These are phyloP conservation scores for Campylorhamphus procurvoides DNA, from an alignment of 2,113 vertebrate genomes.

Conservation along the genomic window DNA sequence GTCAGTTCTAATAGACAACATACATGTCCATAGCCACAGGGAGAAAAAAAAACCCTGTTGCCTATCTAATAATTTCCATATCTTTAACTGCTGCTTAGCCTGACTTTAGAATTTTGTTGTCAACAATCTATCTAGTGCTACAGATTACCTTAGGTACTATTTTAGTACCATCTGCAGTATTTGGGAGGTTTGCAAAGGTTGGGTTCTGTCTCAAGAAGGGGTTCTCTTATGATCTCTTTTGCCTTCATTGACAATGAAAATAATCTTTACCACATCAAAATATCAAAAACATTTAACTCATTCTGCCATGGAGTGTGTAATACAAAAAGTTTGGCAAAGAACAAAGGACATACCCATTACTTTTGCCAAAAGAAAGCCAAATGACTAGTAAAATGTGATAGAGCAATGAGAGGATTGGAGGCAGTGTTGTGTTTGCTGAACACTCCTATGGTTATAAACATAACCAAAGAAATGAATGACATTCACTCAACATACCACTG, in stretches of 20 bases:
- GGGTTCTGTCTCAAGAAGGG: background rate
- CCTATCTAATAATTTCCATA: background rate
- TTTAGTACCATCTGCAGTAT: background rate
- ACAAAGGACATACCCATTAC: background rate
- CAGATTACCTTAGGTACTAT: background rate
- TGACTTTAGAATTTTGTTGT: background rate
- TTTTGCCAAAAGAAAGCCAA: background rate
- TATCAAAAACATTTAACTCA: background rate
- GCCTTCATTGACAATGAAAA: background rate
- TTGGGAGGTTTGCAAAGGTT: background rate
- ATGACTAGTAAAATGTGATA: background rate
- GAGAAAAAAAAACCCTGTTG: background rate
- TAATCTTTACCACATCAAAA: background rate
- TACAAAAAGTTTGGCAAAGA: background rate
- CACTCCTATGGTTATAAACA: background rate
- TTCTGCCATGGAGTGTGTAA: background rate
- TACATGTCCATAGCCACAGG: background rate
- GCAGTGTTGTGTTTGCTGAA: background rate
- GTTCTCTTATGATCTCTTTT: background rate
- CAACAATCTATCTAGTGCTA: background rate
- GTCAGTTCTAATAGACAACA: background rate
- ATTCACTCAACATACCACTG: background rate
- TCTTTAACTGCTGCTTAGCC: background rate
- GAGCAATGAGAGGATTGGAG: background rate
- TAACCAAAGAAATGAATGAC: fast-evolving